Percentiles rank a stretch among this genome's conserved stretches.
Evolutionary conservation across 2,888 invertebrate genomes (phyloP).

Genomic region (Alviniconcha strummeri): DNA sequence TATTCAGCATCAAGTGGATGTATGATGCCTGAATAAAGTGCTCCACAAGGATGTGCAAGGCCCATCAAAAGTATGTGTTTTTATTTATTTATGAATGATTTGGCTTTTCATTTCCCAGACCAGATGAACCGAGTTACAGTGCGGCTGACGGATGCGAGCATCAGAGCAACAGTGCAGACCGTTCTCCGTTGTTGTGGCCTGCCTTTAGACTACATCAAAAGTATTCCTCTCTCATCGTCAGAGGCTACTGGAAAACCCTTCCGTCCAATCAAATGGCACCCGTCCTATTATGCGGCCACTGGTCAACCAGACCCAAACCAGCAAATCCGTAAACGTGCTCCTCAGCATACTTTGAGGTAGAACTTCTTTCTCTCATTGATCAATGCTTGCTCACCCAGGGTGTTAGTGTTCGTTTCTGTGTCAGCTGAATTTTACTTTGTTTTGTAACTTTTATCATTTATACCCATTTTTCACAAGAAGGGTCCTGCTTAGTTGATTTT

Average conservation of each 20-base stretch:
- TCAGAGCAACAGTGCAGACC: conserved; percentile 84
- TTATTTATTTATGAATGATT: no score
- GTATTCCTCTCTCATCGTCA: conserved; percentile 56
- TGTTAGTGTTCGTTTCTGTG: no score
- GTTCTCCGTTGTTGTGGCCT: conserved; percentile 88
- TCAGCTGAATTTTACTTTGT: no score
- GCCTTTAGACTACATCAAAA: conserved; percentile 90
- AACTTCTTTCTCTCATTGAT: no score
- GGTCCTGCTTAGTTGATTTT: no score
- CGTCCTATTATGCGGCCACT: conserved; percentile 51
- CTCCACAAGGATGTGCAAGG: no score
- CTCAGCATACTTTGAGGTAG: not conserved
- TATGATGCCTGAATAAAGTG: no score
- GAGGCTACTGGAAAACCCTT: conserved; percentile 18
- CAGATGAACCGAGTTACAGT: conserved; percentile 79
- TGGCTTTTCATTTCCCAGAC: conserved; percentile 11
- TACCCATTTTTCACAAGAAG: no score
- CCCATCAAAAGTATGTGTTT: no score
- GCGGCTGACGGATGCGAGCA: conserved; percentile 78
- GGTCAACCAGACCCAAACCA: not conserved
- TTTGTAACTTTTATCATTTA: no score
- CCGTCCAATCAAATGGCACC: conserved; percentile 54
- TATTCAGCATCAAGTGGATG: no score
- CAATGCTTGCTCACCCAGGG: no score
- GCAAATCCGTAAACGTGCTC: not conserved